A percentile compares a stretch with the other conserved stretches of the same genome.
These are phyloP conservation scores for Drosophila flavopinicola DNA, from an alignment of 2,888 invertebrate species.

Conservation along the genomic window DNA sequence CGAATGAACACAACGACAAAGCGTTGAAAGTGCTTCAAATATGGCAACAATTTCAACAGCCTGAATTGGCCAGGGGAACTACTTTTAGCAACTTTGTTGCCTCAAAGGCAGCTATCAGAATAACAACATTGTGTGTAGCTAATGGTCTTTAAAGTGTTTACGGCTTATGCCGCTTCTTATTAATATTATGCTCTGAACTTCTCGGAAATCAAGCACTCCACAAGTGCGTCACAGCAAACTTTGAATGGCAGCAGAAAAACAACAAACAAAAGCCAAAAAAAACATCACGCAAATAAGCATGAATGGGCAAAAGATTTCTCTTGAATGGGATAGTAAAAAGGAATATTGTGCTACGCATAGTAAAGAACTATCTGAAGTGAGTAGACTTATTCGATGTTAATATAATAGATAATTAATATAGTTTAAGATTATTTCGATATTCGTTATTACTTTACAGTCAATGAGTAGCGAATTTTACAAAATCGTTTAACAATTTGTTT, in stretches of 20 bases:
- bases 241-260: too few species aligned
- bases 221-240: not conserved
- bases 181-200: slow-evolving; percentile 2
- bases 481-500: too few species aligned
- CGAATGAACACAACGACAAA: slow-evolving; percentile 31
- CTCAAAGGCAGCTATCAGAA: slow-evolving; percentile 19
- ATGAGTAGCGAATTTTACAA: too few species aligned
- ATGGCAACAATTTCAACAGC: slow-evolving; percentile 14
- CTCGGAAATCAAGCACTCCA: not conserved
- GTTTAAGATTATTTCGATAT: too few species aligned
- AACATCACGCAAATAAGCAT: slow-evolving; percentile 3
- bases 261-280: not conserved
- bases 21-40: slow-evolving; percentile 50
- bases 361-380: not conserved
- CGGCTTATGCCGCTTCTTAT: too few species aligned
- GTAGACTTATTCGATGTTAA: not conserved
- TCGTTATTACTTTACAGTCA: too few species aligned
- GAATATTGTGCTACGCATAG: not conserved
- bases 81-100: slow-evolving; percentile 37
- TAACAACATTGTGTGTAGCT: slow-evolving; percentile 25
- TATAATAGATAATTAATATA: too few species aligned
- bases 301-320: slow-evolving; percentile 4
- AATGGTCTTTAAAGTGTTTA: slow-evolving; percentile 9
- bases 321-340: not conserved
- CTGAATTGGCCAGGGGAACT: slow-evolving; percentile 11